Conservation (phyloP, 2,113 vertebrate genomes). For the Cottus gobio region DNA sequence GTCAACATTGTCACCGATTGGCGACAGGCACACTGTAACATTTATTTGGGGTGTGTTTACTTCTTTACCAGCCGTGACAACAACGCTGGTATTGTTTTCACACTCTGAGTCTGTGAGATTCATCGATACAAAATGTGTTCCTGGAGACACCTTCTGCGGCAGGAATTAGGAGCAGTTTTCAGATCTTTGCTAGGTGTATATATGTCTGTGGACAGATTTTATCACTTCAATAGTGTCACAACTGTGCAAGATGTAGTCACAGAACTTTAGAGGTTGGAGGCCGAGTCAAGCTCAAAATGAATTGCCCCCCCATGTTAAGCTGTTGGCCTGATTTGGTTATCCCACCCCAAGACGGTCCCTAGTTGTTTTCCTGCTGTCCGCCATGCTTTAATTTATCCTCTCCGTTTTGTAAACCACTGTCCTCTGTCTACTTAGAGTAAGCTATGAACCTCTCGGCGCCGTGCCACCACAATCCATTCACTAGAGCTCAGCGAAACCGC, state of each 20-base stretch:
- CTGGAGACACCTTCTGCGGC: neutral
- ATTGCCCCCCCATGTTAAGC: neutral
- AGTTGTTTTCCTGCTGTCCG: conserved; percentile 2
- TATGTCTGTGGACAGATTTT: neutral
- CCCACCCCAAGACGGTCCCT: neutral
- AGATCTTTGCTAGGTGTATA: neutral
- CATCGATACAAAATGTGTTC: neutral
- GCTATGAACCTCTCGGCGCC: conserved; percentile 65
- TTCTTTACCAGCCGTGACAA: neutral
- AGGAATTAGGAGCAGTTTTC: neutral
- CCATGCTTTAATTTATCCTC: conserved; percentile 14
- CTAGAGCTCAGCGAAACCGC: conserved; percentile 47
- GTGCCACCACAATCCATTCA: conserved; percentile 72
- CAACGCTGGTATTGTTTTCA: neutral
- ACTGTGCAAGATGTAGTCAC: neutral
- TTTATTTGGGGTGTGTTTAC: neutral
- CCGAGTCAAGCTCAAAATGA: neutral
- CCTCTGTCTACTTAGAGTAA: conserved; percentile 48
- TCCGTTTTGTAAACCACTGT: conserved; percentile 43
- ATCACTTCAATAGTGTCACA: neutral
- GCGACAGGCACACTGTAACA: neutral
- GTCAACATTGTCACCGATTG: neutral
- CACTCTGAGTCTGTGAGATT: neutral
- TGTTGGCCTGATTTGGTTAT: neutral
- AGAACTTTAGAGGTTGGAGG: neutral